A percentile compares a stretch with the other conserved stretches of the same genome.
These are phyloP conservation scores for Bombyx huttoni DNA, from an alignment of 2,888 invertebrate genomes.

Conservation along the genomic window DNA sequence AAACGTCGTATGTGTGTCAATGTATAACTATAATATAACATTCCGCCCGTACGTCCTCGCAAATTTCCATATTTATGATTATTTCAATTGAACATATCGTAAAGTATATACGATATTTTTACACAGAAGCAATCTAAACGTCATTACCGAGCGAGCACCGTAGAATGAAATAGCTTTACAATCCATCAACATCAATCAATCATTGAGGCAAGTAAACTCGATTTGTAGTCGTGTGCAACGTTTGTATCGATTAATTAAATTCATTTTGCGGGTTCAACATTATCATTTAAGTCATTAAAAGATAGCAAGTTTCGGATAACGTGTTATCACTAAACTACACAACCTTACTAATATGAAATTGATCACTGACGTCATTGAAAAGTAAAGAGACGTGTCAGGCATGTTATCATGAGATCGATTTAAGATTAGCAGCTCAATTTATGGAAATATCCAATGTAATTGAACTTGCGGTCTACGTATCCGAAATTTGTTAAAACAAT, in stretches of 20 bases:
- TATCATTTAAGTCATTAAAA: background rate
- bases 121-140: background rate
- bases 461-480: background rate
- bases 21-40: background rate
- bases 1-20: background rate
- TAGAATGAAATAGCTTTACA: background rate
- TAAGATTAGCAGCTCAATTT: background rate
- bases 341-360: background rate
- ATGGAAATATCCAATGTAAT: background rate
- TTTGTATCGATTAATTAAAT: background rate
- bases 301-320: background rate
- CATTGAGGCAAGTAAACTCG: background rate
- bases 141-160: background rate
- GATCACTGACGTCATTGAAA: background rate
- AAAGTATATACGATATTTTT: background rate
- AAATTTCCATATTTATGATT: background rate
- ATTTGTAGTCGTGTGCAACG: background rate
- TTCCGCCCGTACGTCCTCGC: background rate
- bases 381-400: background rate
- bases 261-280: background rate
- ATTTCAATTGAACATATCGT: background rate
- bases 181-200: background rate
- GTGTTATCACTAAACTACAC: background rate
- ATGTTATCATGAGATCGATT: background rate
- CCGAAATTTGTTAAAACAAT: too few species aligned